These are phyloP conservation scores for Camponotus vicinus DNA, from an alignment of 1,140 invertebrate genomes.

Conservation along the genomic window DNA sequence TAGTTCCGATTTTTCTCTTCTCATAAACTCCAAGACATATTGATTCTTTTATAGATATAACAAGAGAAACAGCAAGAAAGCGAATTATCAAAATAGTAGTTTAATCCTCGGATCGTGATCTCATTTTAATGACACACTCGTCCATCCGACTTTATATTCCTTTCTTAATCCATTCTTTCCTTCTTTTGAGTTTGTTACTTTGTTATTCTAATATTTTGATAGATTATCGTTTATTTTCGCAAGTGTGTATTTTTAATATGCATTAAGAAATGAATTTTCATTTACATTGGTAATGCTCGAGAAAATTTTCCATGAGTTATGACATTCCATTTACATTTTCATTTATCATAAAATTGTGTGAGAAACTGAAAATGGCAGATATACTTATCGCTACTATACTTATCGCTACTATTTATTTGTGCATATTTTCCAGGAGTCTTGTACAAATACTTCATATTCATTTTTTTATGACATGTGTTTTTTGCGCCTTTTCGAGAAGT, in stretches of 20 bases:
- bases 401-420: neutral
- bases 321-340: neutral
- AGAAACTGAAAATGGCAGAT: neutral
- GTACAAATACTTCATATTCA: neutral
- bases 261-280: neutral
- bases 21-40: neutral
- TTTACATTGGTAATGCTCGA: neutral
- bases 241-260: neutral
- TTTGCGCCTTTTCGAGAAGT: neutral
- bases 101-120: conserved; percentile 7
- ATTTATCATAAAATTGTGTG: neutral
- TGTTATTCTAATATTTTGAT: neutral
- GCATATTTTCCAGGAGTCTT: neutral
- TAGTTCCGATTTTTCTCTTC: neutral
- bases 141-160: neutral
- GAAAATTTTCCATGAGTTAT: neutral
- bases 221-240: neutral
- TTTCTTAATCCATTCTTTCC: neutral
- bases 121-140: conserved; percentile 12
- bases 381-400: neutral
- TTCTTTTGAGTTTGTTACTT: neutral
- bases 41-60: conserved; percentile 7
- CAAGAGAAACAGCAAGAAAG: neutral
- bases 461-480: neutral
- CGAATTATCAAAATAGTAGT: conserved; percentile 1